These are phyloP conservation scores for Microtus richardsoni DNA, from an alignment of 2,113 vertebrate species.

Conservation along the genomic window DNA sequence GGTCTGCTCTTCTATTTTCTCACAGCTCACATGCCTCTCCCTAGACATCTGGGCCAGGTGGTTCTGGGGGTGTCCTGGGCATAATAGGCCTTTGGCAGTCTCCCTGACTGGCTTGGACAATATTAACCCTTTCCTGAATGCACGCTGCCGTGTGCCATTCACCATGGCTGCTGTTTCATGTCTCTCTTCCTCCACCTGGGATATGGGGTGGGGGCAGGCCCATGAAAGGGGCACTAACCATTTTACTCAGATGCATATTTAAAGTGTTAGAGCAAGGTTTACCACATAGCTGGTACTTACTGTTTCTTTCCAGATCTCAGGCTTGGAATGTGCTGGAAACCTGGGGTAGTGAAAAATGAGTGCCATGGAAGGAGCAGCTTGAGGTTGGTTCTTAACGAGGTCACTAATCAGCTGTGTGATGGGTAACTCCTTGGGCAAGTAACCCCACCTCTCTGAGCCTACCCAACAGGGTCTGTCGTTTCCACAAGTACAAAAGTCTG, in stretches of 20 bases:
- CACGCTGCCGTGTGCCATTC: neutral
- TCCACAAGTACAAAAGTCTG: neutral
- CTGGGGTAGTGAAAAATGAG: neutral
- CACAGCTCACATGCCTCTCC: neutral
- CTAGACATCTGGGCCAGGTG: neutral
- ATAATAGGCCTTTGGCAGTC: neutral
- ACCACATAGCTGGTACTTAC: neutral
- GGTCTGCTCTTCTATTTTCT: neutral
- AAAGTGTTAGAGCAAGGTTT: neutral
- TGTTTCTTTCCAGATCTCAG: neutral
- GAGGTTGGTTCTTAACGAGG: neutral
- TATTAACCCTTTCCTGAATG: neutral
- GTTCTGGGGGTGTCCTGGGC: neutral
- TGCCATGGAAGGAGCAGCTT: neutral
- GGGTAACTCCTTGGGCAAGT: neutral
- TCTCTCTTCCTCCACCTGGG: neutral
- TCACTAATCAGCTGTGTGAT: constrained; percentile 16
- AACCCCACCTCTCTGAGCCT: constrained; percentile 19
- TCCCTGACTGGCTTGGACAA: neutral
- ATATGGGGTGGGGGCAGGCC: neutral
- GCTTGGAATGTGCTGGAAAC: neutral
- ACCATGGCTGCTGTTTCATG: neutral
- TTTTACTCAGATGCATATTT: neutral
- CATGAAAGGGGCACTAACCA: neutral
- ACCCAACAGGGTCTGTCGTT: neutral